Conservation (phyloP, 1,140 invertebrate species). For the Anoplolepis gracilipes region DNA sequence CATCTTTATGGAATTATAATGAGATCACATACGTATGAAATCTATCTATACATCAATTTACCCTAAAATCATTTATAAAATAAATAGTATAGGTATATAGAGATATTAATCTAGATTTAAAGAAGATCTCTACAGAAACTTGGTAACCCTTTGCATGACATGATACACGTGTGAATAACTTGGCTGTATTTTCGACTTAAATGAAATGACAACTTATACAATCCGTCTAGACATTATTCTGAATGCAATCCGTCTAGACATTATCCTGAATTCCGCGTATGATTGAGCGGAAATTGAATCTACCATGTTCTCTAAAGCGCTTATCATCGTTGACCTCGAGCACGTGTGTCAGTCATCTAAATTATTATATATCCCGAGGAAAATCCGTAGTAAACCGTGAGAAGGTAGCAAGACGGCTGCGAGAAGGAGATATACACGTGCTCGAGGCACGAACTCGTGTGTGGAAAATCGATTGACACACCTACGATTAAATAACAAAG, state of each 20-base stretch:
- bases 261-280: neutral
- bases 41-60: neutral
- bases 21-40: neutral
- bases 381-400: constrained; percentile 4
- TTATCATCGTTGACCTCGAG: neutral
- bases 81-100: neutral
- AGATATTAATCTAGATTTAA: neutral
- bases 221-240: neutral
- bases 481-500: constrained; percentile 53
- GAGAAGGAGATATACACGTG: neutral
- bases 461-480: constrained; percentile 42
- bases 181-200: neutral
- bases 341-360: neutral
- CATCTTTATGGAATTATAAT: neutral
- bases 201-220: neutral
- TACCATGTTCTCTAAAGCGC: too few species aligned
- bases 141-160: neutral
- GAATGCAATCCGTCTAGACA: neutral
- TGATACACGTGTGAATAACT: neutral
- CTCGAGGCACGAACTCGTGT: neutral
- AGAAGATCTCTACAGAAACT: neutral
- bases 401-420: neutral
- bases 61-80: neutral
- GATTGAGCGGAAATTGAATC: constrained; percentile 1
- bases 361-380: constrained; percentile 16